Base-by-base conservation (phyloP, 2,888 invertebrate genomes). In the Labia minor region DNA sequence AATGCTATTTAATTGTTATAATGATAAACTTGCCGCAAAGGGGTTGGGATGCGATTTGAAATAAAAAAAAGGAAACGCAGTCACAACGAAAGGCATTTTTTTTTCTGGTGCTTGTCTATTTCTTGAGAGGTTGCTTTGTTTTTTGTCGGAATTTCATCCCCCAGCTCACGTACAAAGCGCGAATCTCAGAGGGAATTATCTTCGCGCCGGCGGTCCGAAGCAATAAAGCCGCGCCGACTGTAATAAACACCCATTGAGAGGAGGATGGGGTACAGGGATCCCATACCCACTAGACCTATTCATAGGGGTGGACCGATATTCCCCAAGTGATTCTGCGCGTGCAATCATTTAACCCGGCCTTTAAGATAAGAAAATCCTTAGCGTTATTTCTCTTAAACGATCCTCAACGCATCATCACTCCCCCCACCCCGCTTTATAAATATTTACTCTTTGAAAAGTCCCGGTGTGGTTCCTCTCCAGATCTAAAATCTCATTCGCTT, bases 141-240 rank as follows among this genome's bases (percentile, higher is more conserved):
- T 49, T 49, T 49, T 49, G 14, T 49, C 49, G 3, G 14, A n/a
- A 8, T 49, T 49, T 49, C n/a, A n/a, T 16, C 49, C 49, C 11
- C 16, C 49, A 49, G 49, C 2, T 49, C 49, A 49, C 49, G 49
- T 49, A 49, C 49, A 49, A 49, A 49, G 49, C 49, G 49, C 49
- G 49, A 49, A 49, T 49, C 49, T 49, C 49, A 49, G 49, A 49
- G 49, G 49, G 49, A 49, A 49, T 49, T 49, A 49, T 49, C 49
- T 3, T 16, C 49, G 49, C 49, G 49, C 14, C 6, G 49, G 49
- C 49, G 49, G 49, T 49, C 49, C 49, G 49, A 49, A 49, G 49
- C 49, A 49, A 49, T 49, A 49, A 49, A n/a, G 8, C 49, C 49
- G 49, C 16, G 49, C 49, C 49, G 8, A 49, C 49, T n/a, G 49